Conservation (phyloP, 1,140 invertebrate species). For the Linepithema humile region DNA sequence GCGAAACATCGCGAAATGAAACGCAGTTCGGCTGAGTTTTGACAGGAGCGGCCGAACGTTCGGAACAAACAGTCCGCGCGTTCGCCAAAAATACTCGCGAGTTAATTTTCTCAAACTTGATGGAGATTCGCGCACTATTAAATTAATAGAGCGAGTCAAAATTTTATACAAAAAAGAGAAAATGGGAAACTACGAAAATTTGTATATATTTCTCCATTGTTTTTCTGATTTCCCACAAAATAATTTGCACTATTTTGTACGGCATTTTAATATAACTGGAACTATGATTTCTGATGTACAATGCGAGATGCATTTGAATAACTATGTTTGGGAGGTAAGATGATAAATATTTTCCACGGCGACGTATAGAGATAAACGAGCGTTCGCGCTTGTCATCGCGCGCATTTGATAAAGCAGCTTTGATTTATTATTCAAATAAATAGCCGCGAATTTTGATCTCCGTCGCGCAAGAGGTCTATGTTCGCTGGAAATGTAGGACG, state of each 20-base stretch:
- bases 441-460: slow-evolving; percentile 9
- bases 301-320: not conserved
- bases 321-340: not conserved
- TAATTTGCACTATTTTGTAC: too few species aligned
- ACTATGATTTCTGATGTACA: not conserved
- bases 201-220: too few species aligned
- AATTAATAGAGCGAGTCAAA: too few species aligned
- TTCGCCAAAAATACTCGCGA: too few species aligned
- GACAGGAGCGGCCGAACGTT: not conserved
- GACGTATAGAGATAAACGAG: not conserved
- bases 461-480: not conserved
- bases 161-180: too few species aligned
- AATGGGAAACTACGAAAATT: too few species aligned
- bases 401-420: slow-evolving; percentile 1
- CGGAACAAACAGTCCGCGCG: not conserved
- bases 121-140: too few species aligned
- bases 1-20: not conserved
- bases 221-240: too few species aligned
- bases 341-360: not conserved
- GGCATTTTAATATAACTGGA: not conserved
- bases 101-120: too few species aligned
- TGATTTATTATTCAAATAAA: slow-evolving; percentile 27
- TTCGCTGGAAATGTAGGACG: not conserved
- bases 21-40: not conserved
- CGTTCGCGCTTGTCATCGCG: not conserved